Conservation (phyloP, 1,140 invertebrate genomes). For the Dendroctonus valens region DNA sequence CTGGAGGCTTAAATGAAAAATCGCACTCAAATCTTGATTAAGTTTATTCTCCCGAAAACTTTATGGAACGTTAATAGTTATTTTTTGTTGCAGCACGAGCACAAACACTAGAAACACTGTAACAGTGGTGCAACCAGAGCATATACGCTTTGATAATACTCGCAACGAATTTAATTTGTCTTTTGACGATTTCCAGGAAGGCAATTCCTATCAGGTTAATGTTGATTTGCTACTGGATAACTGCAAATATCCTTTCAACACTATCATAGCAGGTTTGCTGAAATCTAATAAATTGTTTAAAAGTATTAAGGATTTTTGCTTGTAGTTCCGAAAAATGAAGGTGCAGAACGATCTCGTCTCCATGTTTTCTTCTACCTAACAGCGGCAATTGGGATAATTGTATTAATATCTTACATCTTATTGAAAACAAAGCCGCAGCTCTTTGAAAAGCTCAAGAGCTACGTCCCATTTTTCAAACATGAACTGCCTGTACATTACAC, state of each 20-base stretch:
- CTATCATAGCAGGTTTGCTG: constrained; percentile 9
- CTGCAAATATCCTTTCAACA: constrained; percentile 21
- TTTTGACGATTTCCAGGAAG: constrained; percentile 12
- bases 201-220: constrained; percentile 14
- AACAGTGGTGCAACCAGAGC: constrained; percentile 4
- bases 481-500: no score
- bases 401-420: background rate
- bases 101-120: constrained; percentile 13
- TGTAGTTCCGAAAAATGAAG: background rate
- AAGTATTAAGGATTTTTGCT: background rate
- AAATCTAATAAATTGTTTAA: background rate
- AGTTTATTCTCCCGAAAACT: no score
- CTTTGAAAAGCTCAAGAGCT: no score
- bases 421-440: background rate
- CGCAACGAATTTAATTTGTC: constrained; percentile 10
- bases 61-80: background rate
- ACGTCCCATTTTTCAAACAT: no score
- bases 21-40: no score
- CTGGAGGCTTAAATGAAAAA: no score
- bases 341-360: background rate
- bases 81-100: constrained; percentile 16
- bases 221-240: constrained; percentile 21
- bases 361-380: background rate
- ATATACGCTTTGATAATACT: constrained; percentile 18
- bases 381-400: background rate